phyloP scores from a whole-genome alignment of 2,888 invertebrate species.

The Prosapia bicincta region DNA sequence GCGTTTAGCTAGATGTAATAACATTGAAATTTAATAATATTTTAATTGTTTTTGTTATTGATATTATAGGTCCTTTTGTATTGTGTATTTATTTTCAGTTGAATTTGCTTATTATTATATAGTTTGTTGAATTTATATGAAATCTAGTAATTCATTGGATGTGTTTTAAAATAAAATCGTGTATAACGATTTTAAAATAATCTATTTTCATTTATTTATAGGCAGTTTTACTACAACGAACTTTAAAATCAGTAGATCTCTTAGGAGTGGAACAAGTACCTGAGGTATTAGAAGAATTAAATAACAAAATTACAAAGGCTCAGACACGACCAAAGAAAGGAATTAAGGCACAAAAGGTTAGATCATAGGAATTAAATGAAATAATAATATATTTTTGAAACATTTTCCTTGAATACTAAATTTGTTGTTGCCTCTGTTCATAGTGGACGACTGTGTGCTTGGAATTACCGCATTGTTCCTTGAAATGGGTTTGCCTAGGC shows the following conservation, averaged over 20 bases:
- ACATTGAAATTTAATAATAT: too few species aligned
- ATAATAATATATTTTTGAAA: not conserved
- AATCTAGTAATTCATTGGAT: too few species aligned
- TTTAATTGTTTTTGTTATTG: too few species aligned
- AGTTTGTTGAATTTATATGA: too few species aligned
- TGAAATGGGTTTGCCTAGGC: constrained; percentile 74
- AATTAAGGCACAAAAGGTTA: constrained; percentile 86
- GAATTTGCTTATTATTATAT: too few species aligned
- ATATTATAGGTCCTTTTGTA: too few species aligned
- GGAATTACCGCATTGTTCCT: constrained; percentile 70
- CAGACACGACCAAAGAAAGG: constrained; percentile 74
- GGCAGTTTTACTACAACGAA: constrained; percentile 80
- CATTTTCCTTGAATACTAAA: not conserved
- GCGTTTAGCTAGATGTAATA: too few species aligned
- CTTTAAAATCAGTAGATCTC: constrained; percentile 68
- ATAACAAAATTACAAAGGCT: constrained; percentile 67
- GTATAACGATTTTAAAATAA: too few species aligned
- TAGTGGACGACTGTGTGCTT: constrained; percentile 92
- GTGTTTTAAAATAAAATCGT: too few species aligned
- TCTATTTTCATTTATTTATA: too few species aligned
- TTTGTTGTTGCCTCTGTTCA: constrained; percentile 42
- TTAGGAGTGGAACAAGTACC: constrained; percentile 73
- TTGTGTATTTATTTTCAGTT: too few species aligned
- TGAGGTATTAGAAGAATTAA: constrained; percentile 74
- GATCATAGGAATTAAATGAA: constrained; percentile 30